Percentiles rank a stretch among this genome's conserved stretches.
Evolutionary conservation across 2,797 vertebrate species (phyloP).

Genomic region (Peromyscus eremicus): DNA sequence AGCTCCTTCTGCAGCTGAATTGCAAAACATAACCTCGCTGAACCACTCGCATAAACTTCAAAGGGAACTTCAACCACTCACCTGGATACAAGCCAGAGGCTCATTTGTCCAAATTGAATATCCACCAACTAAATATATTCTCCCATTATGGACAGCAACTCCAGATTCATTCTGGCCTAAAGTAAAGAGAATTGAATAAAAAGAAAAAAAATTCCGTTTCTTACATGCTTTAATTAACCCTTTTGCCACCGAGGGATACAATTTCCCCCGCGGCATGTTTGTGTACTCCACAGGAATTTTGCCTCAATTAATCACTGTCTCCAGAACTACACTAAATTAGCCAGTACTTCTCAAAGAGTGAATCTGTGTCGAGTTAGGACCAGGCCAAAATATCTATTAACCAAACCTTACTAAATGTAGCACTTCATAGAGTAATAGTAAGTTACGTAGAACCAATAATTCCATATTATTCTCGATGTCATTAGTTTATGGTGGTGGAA

Average conservation of each 20-base stretch:
- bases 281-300: slow-evolving; percentile 34
- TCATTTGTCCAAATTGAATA: slow-evolving; percentile 99
- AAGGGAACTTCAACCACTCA: slow-evolving; percentile 87
- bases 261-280: slow-evolving; percentile 47
- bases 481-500: slow-evolving; percentile 25
- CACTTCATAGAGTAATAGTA: slow-evolving; percentile 36
- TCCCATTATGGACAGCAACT: slow-evolving; percentile 96
- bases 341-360: slow-evolving; percentile 41
- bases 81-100: slow-evolving; percentile 99
- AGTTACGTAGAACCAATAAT: neutral
- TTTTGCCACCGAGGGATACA: slow-evolving; percentile 69
- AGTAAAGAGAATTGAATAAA: slow-evolving; percentile 81
- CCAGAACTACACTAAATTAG: neutral
- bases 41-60: slow-evolving; percentile 79
- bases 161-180: slow-evolving; percentile 98
- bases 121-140: slow-evolving; percentile 98
- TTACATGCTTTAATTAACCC: slow-evolving; percentile 84
- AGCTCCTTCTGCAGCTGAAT: slow-evolving; percentile 73
- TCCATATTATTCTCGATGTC: neutral
- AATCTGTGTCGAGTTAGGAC: neutral
- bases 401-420: slow-evolving; percentile 27
- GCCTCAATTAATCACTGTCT: slow-evolving; percentile 48
- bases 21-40: slow-evolving; percentile 75
- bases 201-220: slow-evolving; percentile 77
- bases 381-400: slow-evolving; percentile 1